Base-by-base conservation (phyloP, 2,797 vertebrate genomes). In the Pangasius djambal region DNA sequence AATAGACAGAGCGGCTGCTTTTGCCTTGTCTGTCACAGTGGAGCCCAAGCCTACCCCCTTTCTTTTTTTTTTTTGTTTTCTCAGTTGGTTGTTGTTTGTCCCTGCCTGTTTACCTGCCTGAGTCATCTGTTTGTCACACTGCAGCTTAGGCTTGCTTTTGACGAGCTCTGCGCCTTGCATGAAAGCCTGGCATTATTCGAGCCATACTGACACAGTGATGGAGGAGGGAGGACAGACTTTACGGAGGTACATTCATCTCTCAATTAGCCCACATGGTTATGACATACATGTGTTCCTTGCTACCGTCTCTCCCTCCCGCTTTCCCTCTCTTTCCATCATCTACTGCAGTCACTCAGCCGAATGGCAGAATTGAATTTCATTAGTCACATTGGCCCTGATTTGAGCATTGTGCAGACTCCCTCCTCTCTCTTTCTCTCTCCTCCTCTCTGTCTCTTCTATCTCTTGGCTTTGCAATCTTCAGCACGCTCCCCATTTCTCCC, bases 51-150 rank as follows among this genome's bases (percentile, higher is more conserved):
- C 44, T 34, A 44, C 34, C 50, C 77, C 40, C 15, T 69, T 67
- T 63, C 74, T 87, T 88, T 79, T 55, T 44, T 52, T 40, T 75
- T 88, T 88, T 82, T 87, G 81, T 48, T 74, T 88, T 85, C 88
- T 74, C 83, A 50, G 90, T 57, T 89, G 88, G 86, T 81, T 87
- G 88, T 89, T 92, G 90, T 90, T 91, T 92, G 87, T 90, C 90
- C 74, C 89, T 89, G 90, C 89, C 90, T 89, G 88, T 92, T 92
- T 91, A 90, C 91, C 89, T 92, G 85, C 86, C 85, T 91, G 86
- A 92, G 88, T 92, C 92, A 91, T 93, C 88, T 83, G 70, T 89
- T 92, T 92, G 92, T 92, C 89, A 92, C 86, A 91, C 85, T 85
- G 89, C 86, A 88, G 91, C 90, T 90, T 69, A 86, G 85, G 77